These are phyloP conservation scores for Drosophila subobscura DNA, from an alignment of 1,140 invertebrate genomes.

Conservation along the genomic window DNA sequence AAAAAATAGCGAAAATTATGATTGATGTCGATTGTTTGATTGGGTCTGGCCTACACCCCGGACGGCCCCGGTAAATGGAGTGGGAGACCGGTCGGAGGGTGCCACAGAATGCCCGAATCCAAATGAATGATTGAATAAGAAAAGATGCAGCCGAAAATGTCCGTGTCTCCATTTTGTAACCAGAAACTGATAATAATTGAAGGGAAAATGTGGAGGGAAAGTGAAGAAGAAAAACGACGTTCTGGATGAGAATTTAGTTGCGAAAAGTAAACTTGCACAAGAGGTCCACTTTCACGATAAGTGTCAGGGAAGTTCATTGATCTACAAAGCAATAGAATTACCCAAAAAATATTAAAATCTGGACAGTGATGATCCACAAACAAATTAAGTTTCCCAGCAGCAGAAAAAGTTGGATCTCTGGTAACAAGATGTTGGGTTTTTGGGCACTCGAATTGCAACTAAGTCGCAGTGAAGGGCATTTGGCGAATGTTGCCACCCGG, in stretches of 20 bases:
- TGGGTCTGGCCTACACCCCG: slow-evolving; percentile 29
- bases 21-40: slow-evolving; percentile 81
- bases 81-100: neutral
- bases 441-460: slow-evolving; percentile 37
- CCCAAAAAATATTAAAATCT: too few relatives aligned
- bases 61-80: neutral
- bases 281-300: neutral
- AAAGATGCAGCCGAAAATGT: neutral
- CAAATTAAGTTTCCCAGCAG: neutral
- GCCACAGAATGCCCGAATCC: slow-evolving; percentile 4
- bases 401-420: too few relatives aligned
- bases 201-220: neutral
- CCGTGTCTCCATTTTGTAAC: slow-evolving; percentile 5
- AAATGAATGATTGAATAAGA: neutral
- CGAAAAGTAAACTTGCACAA: too few relatives aligned
- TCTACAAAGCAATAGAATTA: too few relatives aligned
- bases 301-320: too few relatives aligned
- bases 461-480: slow-evolving; percentile 6
- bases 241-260: too few relatives aligned
- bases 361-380: too few relatives aligned
- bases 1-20: slow-evolving; percentile 75
- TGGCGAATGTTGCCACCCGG: slow-evolving; percentile 18
- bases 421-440: neutral
- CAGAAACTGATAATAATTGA: neutral
- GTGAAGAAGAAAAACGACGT: too few relatives aligned